phyloP scores from a whole-genome alignment of 2,888 invertebrate genomes.

The Yponomeuta cagnagella region DNA sequence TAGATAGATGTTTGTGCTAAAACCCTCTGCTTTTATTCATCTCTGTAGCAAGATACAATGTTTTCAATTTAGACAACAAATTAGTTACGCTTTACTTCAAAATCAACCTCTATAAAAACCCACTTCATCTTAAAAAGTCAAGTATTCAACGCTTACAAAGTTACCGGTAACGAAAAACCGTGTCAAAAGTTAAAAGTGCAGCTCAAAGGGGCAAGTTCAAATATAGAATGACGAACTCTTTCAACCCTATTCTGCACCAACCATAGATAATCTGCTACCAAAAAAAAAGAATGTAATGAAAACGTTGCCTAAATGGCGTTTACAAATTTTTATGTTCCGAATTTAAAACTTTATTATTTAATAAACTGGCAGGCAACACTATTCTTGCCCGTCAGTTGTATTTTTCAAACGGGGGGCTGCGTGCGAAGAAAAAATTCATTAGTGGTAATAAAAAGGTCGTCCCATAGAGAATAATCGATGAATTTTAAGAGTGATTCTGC shows the following conservation, averaged over 20 bases:
- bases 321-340: constrained; percentile 67
- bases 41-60: constrained; percentile 18
- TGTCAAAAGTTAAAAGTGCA: constrained; percentile 12
- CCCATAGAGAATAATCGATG: constrained; percentile 21
- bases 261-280: constrained; percentile 39
- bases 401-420: constrained; percentile 36
- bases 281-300: constrained; percentile 39
- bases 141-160: constrained; percentile 5
- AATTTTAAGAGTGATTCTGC: constrained; percentile 23
- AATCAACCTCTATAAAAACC: constrained; percentile 35
- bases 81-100: constrained; percentile 43
- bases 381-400: constrained; percentile 16
- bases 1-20: too few relatives aligned
- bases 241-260: constrained; percentile 44
- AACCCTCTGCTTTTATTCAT: too few relatives aligned
- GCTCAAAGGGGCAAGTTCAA: constrained; percentile 53
- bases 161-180: constrained; percentile 6
- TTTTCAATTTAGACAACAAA: constrained; percentile 29
- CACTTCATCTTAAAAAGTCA: constrained; percentile 14
- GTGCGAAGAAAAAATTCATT: constrained; percentile 54
- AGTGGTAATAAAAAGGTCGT: constrained; percentile 64
- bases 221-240: constrained; percentile 54
- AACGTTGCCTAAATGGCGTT: constrained; percentile 29
- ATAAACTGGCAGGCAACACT: constrained; percentile 42
- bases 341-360: constrained; percentile 64